Evolutionary conservation across 2,113 vertebrate genomes (phyloP), one percentile per base, ranked within the genome.

Genomic region (Psilopsiagon aymara): DNA sequence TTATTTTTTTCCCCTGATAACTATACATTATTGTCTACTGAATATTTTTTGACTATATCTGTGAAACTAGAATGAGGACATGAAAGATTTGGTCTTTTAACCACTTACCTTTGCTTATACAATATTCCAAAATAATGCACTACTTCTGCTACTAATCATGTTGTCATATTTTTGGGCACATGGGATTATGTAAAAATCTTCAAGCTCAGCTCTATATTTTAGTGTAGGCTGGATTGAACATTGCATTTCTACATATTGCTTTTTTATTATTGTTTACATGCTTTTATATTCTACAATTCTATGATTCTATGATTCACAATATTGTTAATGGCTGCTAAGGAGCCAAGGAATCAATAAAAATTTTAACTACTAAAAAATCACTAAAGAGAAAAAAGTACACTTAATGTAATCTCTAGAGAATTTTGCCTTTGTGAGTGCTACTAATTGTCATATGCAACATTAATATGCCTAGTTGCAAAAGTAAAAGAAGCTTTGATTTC

Each of bases 371-470:
- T 62, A 80, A 49, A 15, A 67, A 33, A 2, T 13, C 2, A 70
- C 49, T 62, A 4, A 62, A 31, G 3, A 49, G 7, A 31, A 52
- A 57, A 80, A 49, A 6, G 5, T 4, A 28, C 8, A 16, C 31
- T 29, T 57, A 28, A 24, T 66, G 0, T 46, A 19, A 33, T 39
- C 4, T 51, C 1, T 44, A 57, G 3, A 62, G 8, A 8, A 0
- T 4, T 81, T 86, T 37, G 63, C 43, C 41, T 78, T 20, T 53
- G 3, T 47, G 13, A 66, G 1, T 31, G 7, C 1, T 68, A 53
- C 17, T 17, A 67, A 33, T 7, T 82, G 5, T 41, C 21, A 46
- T 43, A 64, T 46, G 4, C 6, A 49, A 39, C 10, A 73, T 21
- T 12, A 43, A 63, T 60, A 31, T 19, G 19, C 18, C 8, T 46